Evolutionary conservation across 2,113 vertebrate genomes (phyloP).

Genomic region (Xenopus laevis): DNA sequence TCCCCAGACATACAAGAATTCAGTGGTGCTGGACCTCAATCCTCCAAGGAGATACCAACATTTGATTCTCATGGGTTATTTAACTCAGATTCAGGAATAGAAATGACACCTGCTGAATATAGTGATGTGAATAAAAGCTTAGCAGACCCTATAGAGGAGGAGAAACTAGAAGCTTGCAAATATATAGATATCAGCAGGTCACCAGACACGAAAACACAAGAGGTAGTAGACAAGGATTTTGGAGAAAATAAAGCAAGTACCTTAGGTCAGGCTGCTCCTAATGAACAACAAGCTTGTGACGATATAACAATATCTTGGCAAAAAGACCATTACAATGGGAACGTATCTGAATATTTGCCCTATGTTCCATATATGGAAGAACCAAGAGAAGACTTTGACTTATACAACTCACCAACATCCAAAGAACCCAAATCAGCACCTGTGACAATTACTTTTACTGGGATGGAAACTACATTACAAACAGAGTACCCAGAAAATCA

Average conservation of each 20-base stretch:
- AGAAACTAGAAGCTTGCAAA: slow-evolving; percentile 85
- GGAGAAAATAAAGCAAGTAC: slow-evolving; percentile 62
- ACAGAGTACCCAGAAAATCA: slow-evolving; percentile 38
- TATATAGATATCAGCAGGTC: slow-evolving; percentile 92
- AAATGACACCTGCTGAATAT: slow-evolving; percentile 81
- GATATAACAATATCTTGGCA: not conserved
- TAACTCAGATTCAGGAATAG: slow-evolving; percentile 81
- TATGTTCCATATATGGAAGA: slow-evolving; percentile 72
- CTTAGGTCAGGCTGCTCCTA: slow-evolving; percentile 21
- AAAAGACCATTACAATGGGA: slow-evolving; percentile 48
- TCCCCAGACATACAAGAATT: slow-evolving; percentile 55
- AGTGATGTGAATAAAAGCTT: slow-evolving; percentile 74
- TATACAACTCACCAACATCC: slow-evolving; percentile 48
- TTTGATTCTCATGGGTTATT: slow-evolving; percentile 72
- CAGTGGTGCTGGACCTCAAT: slow-evolving; percentile 49
- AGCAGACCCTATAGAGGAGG: slow-evolving; percentile 66
- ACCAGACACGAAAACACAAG: slow-evolving; percentile 66
- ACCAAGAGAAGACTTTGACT: slow-evolving; percentile 64
- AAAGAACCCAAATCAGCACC: slow-evolving; percentile 61
- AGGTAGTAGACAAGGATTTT: slow-evolving; percentile 48
- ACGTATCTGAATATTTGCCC: slow-evolving; percentile 55
- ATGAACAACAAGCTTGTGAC: not conserved
- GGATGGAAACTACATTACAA: slow-evolving; percentile 59
- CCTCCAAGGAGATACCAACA: slow-evolving; percentile 66
- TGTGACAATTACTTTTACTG: slow-evolving; percentile 81